Percentiles rank a stretch among this genome's conserved stretches.
Conservation (phyloP, 2,797 vertebrate genomes). For the Sphenopsis melanotis region DNA sequence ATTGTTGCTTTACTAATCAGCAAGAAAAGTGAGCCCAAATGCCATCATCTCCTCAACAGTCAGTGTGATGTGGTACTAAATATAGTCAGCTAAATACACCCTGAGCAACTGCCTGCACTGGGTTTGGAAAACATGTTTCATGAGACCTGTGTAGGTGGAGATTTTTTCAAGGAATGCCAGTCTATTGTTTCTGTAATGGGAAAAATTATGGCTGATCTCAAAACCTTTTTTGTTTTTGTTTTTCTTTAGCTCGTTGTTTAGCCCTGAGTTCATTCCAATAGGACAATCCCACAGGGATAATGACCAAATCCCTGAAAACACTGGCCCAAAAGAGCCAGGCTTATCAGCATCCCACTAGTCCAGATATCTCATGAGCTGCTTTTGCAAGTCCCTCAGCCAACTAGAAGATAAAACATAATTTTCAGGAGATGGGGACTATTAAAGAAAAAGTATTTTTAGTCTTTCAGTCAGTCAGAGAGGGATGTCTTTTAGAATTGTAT, state of each 20-base stretch:
- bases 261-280: neutral
- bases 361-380: neutral
- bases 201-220: neutral
- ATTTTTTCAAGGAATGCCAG: neutral
- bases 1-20: neutral
- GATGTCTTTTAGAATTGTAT: neutral
- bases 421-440: neutral
- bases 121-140: neutral
- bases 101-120: neutral
- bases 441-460: neutral
- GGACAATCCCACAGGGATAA: neutral
- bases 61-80: neutral
- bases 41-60: neutral
- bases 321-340: neutral
- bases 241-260: neutral
- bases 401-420: neutral
- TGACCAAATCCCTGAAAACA: neutral
- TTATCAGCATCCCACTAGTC: neutral
- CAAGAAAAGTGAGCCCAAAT: neutral
- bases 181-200: neutral
- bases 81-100: neutral
- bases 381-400: neutral
- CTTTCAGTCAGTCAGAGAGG: neutral
- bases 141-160: neutral
- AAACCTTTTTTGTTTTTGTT: neutral